phyloP scores from a whole-genome alignment of 2,797 vertebrate species.

The Sebastes minor region DNA sequence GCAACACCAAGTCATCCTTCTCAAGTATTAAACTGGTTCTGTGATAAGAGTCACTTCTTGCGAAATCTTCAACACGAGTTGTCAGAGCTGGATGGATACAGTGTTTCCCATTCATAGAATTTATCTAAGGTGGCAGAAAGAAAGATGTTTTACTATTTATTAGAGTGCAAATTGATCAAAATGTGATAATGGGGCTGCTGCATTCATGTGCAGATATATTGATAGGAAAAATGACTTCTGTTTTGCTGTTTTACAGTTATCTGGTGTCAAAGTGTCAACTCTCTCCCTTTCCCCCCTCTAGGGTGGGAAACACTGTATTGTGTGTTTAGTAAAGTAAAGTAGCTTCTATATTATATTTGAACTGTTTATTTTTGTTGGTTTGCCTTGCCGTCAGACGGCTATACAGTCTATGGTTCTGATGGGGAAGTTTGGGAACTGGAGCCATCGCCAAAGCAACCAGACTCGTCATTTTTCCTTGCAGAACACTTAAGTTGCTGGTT shows the following conservation, averaged over 20 bases:
- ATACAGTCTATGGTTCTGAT: too few relatives aligned
- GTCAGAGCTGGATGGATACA: not conserved
- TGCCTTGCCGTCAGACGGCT: too few relatives aligned
- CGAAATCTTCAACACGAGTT: not conserved
- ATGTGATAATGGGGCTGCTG: not conserved
- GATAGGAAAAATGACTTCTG: not conserved
- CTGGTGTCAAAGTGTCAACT: constrained; percentile 25
- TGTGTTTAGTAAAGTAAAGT: not conserved
- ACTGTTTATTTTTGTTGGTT: not conserved
- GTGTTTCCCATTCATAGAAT: not conserved
- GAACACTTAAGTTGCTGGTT: too few relatives aligned
- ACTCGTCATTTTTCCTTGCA: too few relatives aligned
- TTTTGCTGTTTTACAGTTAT: constrained; percentile 24
- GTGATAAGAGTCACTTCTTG: not conserved
- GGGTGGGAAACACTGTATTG: not conserved
- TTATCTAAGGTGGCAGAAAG: not conserved
- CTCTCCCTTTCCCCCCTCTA: not conserved
- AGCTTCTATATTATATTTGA: not conserved
- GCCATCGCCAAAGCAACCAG: too few relatives aligned
- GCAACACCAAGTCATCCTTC: not conserved
- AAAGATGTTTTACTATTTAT: not conserved
- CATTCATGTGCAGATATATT: not conserved
- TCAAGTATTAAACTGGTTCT: not conserved
- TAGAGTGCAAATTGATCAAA: not conserved
- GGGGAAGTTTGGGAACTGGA: too few relatives aligned